Percentiles rank a stretch among this genome's conserved stretches.
Evolutionary conservation across 2,797 vertebrate genomes (phyloP).

Genomic region (Petrocephalus sullivani): DNA sequence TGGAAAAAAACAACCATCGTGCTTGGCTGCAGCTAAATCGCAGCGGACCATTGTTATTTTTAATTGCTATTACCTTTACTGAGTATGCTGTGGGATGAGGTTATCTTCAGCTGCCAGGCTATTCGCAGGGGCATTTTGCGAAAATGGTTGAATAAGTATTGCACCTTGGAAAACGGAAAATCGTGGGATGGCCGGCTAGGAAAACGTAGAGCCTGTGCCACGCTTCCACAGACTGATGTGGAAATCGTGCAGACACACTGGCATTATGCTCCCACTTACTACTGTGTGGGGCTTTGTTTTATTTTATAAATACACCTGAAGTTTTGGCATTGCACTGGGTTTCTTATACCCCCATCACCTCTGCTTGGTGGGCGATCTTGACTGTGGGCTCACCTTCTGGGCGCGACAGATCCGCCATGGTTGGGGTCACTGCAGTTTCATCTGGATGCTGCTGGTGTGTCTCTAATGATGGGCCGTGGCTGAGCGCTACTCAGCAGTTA

Average conservation of each 20-base stretch:
- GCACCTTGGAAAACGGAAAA: conserved; percentile 38
- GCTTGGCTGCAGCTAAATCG: conserved; percentile 16
- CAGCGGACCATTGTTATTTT: conserved; percentile 19
- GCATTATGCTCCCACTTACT: not conserved
- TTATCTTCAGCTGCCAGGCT: conserved; percentile 26
- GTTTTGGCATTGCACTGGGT: not conserved
- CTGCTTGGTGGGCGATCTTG: not conserved
- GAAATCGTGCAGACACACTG: not conserved
- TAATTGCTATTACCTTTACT: conserved; percentile 30
- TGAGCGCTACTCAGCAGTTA: conserved; percentile 13
- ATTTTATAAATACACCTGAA: not conserved
- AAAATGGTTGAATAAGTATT: conserved; percentile 19
- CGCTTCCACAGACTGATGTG: conserved; percentile 24
- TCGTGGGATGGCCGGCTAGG: conserved; percentile 39
- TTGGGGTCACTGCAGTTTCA: conserved; percentile 3
- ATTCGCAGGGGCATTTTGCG: conserved; percentile 9
- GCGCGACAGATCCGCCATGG: not conserved
- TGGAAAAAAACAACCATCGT: conserved; percentile 12
- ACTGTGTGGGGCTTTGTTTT: not conserved
- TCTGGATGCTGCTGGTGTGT: conserved; percentile 27
- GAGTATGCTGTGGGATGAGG: conserved; percentile 13
- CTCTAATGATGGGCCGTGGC: conserved; percentile 35
- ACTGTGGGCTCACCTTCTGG: not conserved
- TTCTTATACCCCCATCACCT: not conserved
- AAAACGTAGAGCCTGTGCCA: conserved; percentile 40